Evolutionary conservation across 2,888 invertebrate genomes (phyloP), one percentile per base, ranked within the genome.

Genomic region (Neoascia interrupta): DNA sequence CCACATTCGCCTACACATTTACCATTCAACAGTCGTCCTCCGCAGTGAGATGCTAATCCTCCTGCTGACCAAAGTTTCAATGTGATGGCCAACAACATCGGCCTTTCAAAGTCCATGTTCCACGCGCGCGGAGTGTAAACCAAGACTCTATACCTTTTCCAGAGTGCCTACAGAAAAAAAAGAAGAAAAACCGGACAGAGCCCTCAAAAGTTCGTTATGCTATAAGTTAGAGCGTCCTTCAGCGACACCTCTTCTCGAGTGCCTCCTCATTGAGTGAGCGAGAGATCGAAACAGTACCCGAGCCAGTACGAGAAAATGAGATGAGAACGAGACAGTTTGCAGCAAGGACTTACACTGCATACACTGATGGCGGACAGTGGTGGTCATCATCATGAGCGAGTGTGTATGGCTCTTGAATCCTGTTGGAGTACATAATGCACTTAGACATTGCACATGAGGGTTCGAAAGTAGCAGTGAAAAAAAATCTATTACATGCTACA

Each of bases 191-290:
- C 58, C 28, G 63, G 56, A 54, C 68, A 34, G 69, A 75, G 69
- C 64, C 68, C 72, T 81, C 61, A 69, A 73, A 80, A 81, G 81
- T 81, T 81, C 81, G 81, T 81, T 76, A 73, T 75, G 81, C 81
- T 76, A 75, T 76, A 75, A 79, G 79, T 75, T 81, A 81, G 81
- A 81, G 81, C 81, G 75, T 72, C 72, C 81, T 81, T 81, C 75
- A 81, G 60, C 75, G 75, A 81, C 81, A 81, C 81, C 81, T 81
- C 75, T 69, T 73, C 72, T 81, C 80, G 74, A 81, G 80, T 70
- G 80, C 60, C 66, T 72, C 56, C 66, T 66, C 61, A 61, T 31
- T 53, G 41, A 61, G 72, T 43, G 43, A 76, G 72, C 23, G 72
- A 72, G n/a, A n/a, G 76, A 72, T 45, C 76, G 49, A 66, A 37